Percentiles rank a stretch among this genome's conserved stretches.
Evolutionary conservation across 2,888 invertebrate genomes (phyloP).

Genomic region (Agonopterix alstromeriana): DNA sequence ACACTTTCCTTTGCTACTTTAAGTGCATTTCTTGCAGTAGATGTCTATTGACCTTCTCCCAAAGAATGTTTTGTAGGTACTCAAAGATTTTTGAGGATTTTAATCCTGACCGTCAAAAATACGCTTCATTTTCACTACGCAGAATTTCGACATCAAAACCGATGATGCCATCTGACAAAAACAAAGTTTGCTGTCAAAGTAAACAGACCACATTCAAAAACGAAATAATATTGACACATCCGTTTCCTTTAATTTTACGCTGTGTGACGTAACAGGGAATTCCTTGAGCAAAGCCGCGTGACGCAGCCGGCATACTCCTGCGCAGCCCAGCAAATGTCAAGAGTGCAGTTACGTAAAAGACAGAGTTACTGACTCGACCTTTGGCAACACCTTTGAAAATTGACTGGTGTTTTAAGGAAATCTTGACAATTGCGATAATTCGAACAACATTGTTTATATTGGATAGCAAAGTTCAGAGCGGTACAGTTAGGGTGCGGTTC

Average conservation of each 20-base stretch:
- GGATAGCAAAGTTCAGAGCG: slow-evolving; percentile 5
- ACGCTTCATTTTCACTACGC: too few relatives aligned
- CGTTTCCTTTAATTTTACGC: slow-evolving; percentile 30
- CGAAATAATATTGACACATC: slow-evolving; percentile 28
- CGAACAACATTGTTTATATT: slow-evolving; percentile 6
- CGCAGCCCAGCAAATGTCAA: slow-evolving; percentile 57
- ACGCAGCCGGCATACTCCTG: slow-evolving; percentile 32
- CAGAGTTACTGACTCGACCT: slow-evolving; percentile 42
- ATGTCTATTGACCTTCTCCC: too few relatives aligned
- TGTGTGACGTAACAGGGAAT: slow-evolving; percentile 54
- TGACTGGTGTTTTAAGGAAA: slow-evolving; percentile 50
- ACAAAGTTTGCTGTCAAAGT: not conserved
- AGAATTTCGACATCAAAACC: too few relatives aligned
- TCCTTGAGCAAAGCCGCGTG: slow-evolving; percentile 30
- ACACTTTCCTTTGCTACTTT: too few relatives aligned
- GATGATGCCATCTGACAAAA: not conserved
- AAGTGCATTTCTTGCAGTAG: too few relatives aligned
- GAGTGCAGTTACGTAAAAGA: slow-evolving; percentile 49
- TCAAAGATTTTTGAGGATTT: too few relatives aligned
- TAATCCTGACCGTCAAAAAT: too few relatives aligned
- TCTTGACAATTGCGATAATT: slow-evolving; percentile 33
- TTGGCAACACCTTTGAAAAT: slow-evolving; percentile 55
- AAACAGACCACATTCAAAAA: not conserved
- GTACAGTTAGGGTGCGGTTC: not conserved
- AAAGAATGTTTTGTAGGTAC: too few relatives aligned